Base-by-base conservation (phyloP, 2,113 vertebrate species). In the Phyllostomus discolor region DNA sequence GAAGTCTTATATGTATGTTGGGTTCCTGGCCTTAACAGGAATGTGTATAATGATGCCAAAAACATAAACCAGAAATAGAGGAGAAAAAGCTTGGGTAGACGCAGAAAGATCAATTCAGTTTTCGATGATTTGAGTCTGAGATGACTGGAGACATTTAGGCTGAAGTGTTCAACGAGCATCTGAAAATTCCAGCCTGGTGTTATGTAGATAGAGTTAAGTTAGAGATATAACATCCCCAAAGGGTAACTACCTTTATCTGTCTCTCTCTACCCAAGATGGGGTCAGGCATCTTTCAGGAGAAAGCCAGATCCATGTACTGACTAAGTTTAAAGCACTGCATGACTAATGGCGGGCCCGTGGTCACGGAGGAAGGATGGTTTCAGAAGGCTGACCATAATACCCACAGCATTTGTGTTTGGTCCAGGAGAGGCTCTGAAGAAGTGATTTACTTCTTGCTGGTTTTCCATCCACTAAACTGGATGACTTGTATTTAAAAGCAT, bases 401-500 rank as follows among this genome's bases (percentile, higher is more conserved):
- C 78, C 81, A 78, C 38, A 78, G 50, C 38, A 2, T 81, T 76
- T 84, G 64, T 5, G 5, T 48, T 81, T 91, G 35, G 38, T 73
- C 66, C 72, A 84, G 64, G 50, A 78, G 57, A 85, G 57, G 81
- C 69, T 87, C 35, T 54, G 46, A 87, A 66, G 79, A 69, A 80
- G 72, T 85, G 41, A 86, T 75, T 82, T 66, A 64, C 76, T 94
- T 38, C 64, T 79, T 92, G 50, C 38, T 73, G 35, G 7, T 83
- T 95, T 96, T 83, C 82, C 82, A 80, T 91, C 80, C 90, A 62
- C 66, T 70, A 24, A 52, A 91, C 12, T 31, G 41, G 50, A 91
- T 96, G 94, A 93, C 86, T 92, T 90, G 78, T 31, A 80, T 96
- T 85, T 91, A 70, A 95, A 97, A 96, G 33, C 86, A 84, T 94